Evolutionary conservation across 2,888 invertebrate species (phyloP).

Genomic region (Apoda limacodes): DNA sequence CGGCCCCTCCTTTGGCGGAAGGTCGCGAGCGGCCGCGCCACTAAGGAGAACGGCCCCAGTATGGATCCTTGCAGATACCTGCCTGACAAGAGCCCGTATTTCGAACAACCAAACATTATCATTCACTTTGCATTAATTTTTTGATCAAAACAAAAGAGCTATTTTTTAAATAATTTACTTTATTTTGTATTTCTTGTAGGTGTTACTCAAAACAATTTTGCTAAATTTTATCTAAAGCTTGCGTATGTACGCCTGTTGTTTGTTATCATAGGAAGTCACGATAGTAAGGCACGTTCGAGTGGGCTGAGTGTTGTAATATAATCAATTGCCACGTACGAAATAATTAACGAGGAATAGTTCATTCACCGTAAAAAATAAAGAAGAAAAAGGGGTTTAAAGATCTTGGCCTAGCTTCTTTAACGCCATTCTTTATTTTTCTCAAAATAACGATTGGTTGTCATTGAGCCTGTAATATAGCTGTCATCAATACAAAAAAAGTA

Average conservation of each 20-base stretch:
- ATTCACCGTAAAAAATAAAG: conserved; percentile 47
- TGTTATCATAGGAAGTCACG: conserved; percentile 34
- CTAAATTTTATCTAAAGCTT: conserved; percentile 20
- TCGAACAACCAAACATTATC: too few relatives aligned
- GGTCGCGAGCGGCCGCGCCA: conserved; percentile 54
- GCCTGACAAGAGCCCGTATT: too few relatives aligned
- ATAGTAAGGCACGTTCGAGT: conserved; percentile 38
- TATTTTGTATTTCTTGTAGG: too few relatives aligned
- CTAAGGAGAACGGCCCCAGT: conserved; percentile 59
- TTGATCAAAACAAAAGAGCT: too few relatives aligned
- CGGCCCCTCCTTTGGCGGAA: conserved; percentile 63
- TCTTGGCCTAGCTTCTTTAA: too few relatives aligned
- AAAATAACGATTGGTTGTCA: too few relatives aligned
- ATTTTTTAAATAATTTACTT: too few relatives aligned
- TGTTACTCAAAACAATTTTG: conserved; percentile 2
- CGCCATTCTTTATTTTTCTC: too few relatives aligned
- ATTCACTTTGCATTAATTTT: too few relatives aligned
- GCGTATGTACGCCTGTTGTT: conserved; percentile 26
- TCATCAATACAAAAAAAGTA: too few relatives aligned
- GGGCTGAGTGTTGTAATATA: conserved; percentile 36
- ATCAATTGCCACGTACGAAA: conserved; percentile 39
- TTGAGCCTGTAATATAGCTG: too few relatives aligned
- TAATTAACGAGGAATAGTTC: conserved; percentile 39
- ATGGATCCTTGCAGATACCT: conserved; percentile 56
- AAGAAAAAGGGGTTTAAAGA: too few relatives aligned